These are phyloP conservation scores for Tachyglossus aculeatus DNA, from an alignment of 2,797 vertebrate genomes.

Conservation along the genomic window DNA sequence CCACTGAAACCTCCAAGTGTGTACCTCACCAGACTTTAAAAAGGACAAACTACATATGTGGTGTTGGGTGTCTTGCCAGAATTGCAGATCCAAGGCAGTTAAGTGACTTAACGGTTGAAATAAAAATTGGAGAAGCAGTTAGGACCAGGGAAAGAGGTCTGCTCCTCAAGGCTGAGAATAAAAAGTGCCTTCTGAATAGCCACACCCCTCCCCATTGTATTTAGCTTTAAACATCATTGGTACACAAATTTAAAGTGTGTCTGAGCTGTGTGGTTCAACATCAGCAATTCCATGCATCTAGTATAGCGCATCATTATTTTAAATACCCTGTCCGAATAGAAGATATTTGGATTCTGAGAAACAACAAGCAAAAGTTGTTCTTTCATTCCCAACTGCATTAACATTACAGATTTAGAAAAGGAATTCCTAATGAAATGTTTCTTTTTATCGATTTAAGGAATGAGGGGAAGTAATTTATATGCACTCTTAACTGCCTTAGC, in stretches of 20 bases:
- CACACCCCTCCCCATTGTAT: not conserved
- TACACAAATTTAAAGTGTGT: not conserved
- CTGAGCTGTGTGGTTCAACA: not conserved
- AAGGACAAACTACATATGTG: too few species aligned
- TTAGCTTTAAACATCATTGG: not conserved
- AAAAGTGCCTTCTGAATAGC: too few species aligned
- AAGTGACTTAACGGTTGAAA: too few species aligned
- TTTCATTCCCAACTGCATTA: not conserved
- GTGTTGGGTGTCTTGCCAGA: too few species aligned
- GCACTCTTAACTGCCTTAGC: not conserved
- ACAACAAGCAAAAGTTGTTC: too few species aligned
- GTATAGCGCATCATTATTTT: not conserved
- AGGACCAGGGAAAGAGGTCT: too few species aligned
- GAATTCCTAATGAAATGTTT: conserved; percentile 1
- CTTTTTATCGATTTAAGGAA: not conserved
- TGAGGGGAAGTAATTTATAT: not conserved
- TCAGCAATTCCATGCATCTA: not conserved
- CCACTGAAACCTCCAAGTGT: too few species aligned
- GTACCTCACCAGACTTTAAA: too few species aligned
- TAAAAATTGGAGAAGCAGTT: too few species aligned
- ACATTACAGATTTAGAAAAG: not conserved
- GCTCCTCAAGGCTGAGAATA: too few species aligned
- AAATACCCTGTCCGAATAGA: not conserved
- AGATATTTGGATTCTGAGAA: not conserved
- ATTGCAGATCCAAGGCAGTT: too few species aligned